These are phyloP conservation scores for Bombus breviceps DNA, from an alignment of 1,140 invertebrate species.

Conservation along the genomic window DNA sequence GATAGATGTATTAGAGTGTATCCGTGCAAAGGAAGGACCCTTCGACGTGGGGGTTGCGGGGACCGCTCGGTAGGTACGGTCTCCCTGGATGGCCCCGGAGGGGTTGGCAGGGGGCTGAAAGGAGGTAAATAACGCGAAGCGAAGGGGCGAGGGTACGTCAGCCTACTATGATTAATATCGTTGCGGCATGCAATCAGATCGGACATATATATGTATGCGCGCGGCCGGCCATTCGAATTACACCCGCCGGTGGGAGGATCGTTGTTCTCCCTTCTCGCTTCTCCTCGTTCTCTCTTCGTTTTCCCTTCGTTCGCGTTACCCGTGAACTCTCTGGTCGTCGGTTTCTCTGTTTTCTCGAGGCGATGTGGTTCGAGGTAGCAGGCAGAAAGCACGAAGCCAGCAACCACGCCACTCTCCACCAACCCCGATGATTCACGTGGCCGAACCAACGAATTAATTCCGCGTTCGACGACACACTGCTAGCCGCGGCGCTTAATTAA, in stretches of 20 bases:
- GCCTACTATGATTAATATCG: slow-evolving; percentile 79
- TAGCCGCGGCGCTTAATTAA: slow-evolving; percentile 47
- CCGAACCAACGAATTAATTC: slow-evolving; percentile 60
- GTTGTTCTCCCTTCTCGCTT: slow-evolving; percentile 11
- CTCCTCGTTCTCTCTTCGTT: background rate
- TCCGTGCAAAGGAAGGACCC: slow-evolving; percentile 23
- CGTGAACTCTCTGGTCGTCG: background rate
- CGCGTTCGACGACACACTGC: slow-evolving; percentile 51
- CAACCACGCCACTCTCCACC: background rate
- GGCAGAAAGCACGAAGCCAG: slow-evolving; percentile 17
- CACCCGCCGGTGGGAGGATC: slow-evolving; percentile 46
- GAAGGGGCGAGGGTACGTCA: slow-evolving; percentile 78
- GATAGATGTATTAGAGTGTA: background rate
- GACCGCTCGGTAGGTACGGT: slow-evolving; percentile 55
- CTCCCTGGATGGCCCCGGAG: slow-evolving; percentile 58
- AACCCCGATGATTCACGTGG: slow-evolving; percentile 49
- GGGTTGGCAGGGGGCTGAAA: slow-evolving; percentile 67
- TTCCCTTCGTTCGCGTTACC: background rate
- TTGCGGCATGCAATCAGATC: slow-evolving; percentile 80
- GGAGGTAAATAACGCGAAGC: slow-evolving; percentile 75
- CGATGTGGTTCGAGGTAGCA: slow-evolving; percentile 14
- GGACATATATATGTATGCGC: slow-evolving; percentile 68
- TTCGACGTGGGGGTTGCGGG: slow-evolving; percentile 45
- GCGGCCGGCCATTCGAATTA: slow-evolving; percentile 68
- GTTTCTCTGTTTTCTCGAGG: slow-evolving; percentile 29